Base-by-base conservation (phyloP, 2,797 vertebrate species). In the Chrysocyon brachyurus region DNA sequence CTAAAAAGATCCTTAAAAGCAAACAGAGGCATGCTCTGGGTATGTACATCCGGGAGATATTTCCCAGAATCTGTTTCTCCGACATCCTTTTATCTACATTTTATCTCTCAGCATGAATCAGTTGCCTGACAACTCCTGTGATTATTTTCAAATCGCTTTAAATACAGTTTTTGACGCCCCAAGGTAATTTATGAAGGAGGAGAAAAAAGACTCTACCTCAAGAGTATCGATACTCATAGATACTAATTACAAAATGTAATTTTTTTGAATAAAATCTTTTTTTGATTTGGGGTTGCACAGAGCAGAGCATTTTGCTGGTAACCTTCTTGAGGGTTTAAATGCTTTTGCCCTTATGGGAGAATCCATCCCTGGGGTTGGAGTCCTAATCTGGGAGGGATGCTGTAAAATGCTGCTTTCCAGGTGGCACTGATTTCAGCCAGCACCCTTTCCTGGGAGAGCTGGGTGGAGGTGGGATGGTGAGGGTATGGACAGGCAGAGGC, bases 141-240 rank as follows among this genome's bases (percentile, higher is more conserved):
- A 95, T 94, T 92, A 40, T 87, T 75, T 84, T n/a, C 24, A 92
- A 87, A 19, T 63, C 78, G 61, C 57, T 94, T 95, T 83, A 96
- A 91, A 63, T 86, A 85, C 59, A 64, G 63, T 46, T 85, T 95
- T 81, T 73, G 9, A 84, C 49, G 40, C 52, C 46, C 46, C 12
- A 70, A 10, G 3, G 79, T 89, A 63, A 73, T 84, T 91, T 64
- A 40, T 68, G 83, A 86, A 89, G 36, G 52, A 86, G 21, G 21
- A 16, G 10, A n/a, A 22, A 77, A 19, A 73, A 85, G 33, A 93
- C 68, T 59, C 81, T 52, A 59, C 16, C 31, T 93, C 70, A 77
- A 59, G 49, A 79, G 73, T 92, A 59, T 56, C 63, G 24, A 7
- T 66, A 75, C 49, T 92, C 86, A 64, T 72, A 26, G 64, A 73